phyloP scores from a whole-genome alignment of 2,888 invertebrate species.

The Drosophila borborema region DNA sequence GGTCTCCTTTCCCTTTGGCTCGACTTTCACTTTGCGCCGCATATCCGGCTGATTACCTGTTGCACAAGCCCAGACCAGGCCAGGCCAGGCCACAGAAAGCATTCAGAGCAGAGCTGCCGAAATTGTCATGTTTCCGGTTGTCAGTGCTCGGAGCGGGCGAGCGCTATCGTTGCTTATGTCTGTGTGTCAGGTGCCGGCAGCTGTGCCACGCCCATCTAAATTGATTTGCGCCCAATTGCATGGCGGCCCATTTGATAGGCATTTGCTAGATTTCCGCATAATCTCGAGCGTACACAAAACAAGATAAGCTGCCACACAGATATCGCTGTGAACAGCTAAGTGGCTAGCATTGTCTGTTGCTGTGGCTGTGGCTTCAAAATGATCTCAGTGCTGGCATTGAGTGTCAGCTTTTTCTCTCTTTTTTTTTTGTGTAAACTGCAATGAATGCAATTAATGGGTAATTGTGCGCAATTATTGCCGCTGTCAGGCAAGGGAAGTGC shows the following conservation, averaged over 20 bases:
- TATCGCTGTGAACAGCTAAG: constrained; percentile 18
- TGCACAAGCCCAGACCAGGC: constrained; percentile 41
- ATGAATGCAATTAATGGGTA: constrained; percentile 77
- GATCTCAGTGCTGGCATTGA: constrained; percentile 65
- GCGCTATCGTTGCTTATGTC: background rate
- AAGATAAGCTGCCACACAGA: constrained; percentile 31
- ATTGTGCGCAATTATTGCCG: constrained; percentile 74
- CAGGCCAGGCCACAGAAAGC: background rate
- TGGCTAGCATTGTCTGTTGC: constrained; percentile 7
- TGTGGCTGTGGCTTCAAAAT: constrained; percentile 33
- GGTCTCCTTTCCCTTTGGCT: constrained; percentile 21
- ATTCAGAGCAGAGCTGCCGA: constrained; percentile 26
- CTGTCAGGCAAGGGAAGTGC: constrained; percentile 6
- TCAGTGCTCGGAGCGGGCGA: constrained; percentile 13
- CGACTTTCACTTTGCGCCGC: constrained; percentile 58
- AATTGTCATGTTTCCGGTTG: constrained; percentile 49
- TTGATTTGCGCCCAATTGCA: constrained; percentile 35
- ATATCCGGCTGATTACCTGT: constrained; percentile 51
- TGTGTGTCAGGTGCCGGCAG: background rate
- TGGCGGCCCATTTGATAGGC: constrained; percentile 47
- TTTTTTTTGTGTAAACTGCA: constrained; percentile 30
- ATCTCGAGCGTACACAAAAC: constrained; percentile 54
- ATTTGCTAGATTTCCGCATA: constrained; percentile 68
- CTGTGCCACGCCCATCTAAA: constrained; percentile 36
- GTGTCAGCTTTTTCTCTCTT: constrained; percentile 17